Percentiles rank a stretch among this genome's conserved stretches.
Evolutionary conservation across 2,888 invertebrate genomes (phyloP).

Genomic region (Lepeophtheirus nordmannii): DNA sequence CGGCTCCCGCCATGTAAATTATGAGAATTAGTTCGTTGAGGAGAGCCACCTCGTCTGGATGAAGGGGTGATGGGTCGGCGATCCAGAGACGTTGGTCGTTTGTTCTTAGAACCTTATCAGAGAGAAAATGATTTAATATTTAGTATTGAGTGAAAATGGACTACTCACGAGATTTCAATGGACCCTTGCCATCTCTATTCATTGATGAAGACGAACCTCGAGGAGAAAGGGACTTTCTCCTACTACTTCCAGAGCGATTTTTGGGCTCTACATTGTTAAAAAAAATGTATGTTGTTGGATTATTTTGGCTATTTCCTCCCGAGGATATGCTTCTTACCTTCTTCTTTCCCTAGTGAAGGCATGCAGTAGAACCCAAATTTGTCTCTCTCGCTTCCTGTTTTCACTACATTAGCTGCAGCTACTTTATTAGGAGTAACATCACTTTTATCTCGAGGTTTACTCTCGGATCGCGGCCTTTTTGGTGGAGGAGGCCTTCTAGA

Average conservation of each 20-base stretch:
- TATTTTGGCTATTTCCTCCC: too few species aligned
- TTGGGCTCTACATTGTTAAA: not conserved
- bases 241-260: not conserved
- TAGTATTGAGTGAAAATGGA: not conserved
- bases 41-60: not conserved
- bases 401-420: not conserved
- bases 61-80: not conserved
- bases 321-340: not conserved
- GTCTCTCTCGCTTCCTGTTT: slow-evolving; percentile 1
- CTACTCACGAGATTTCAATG: not conserved
- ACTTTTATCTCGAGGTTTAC: not conserved
- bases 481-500: not conserved
- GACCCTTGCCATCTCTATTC: not conserved
- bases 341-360: not conserved
- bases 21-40: not conserved
- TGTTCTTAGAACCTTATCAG: not conserved
- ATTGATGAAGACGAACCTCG: slow-evolving; percentile 6
- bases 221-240: not conserved
- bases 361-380: slow-evolving; percentile 19
- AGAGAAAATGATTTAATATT: not conserved
- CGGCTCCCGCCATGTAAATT: not conserved
- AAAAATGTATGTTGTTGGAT: not conserved
- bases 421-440: not conserved
- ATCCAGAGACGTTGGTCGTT: not conserved
- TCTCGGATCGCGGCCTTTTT: not conserved